Evolutionary conservation across 2,113 vertebrate genomes (phyloP), one percentile per base, ranked within the genome.

Genomic region (Oophaga pumilio): DNA sequence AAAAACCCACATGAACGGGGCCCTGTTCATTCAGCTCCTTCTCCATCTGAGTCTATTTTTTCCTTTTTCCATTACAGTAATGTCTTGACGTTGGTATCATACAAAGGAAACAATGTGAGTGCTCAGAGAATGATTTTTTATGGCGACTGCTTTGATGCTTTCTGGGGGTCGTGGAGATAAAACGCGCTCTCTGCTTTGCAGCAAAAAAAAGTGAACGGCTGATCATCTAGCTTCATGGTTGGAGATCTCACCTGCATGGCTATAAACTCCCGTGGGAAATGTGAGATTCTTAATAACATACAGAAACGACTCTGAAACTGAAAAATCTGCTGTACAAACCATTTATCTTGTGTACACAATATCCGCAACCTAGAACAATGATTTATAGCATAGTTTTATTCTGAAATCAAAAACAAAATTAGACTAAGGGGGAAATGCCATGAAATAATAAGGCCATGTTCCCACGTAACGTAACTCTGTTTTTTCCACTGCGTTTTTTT

Each of bases 51-150:
- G 80, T 26, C 69, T 83, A 26, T 62, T 20, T 82, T 28, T 73
- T 87, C 57, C 26, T 87, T 82, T 82, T 49, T 78, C 57, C 69
- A 78, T 86, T 87, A 26, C 81, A 88, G 87, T 88, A 88, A 88
- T 77, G 81, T 60, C 74, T 62, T 84, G 71, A 77, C 64, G 87
- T 83, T 88, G 68, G 73, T 73, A 82, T 88, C 57, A 88, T 53
- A 62, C 80, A 68, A 28, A 84, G 87, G 81, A 88, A 77, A 68
- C 49, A 68, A 88, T 77, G 87, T 88, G 87, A 88, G 87, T 88
- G 43, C 66, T 43, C 33, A 26, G 60, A 74, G 87, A 81, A 88
- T 88, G 87, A 62, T 14, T 82, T 87, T 64, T 56, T 28, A 78
- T 77, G 12, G 8, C 60, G 53, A 33, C 80, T 66, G 62, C 20